A percentile compares a stretch with the other conserved stretches of the same genome.
Evolutionary conservation across 2,888 invertebrate genomes (phyloP).

Genomic region (Agrochola macilenta): DNA sequence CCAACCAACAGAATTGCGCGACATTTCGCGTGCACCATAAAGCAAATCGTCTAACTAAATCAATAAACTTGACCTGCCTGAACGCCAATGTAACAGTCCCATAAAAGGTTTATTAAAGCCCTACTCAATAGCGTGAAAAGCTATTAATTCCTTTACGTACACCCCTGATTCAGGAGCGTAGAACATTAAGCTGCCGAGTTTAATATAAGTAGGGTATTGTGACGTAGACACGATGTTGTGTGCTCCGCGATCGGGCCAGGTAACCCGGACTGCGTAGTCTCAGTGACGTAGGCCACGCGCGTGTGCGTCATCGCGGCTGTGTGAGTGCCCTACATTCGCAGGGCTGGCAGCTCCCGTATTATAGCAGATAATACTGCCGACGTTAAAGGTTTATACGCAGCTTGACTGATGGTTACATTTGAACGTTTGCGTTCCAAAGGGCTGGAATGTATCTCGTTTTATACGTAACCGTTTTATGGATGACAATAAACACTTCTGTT

Average conservation of each 20-base stretch:
- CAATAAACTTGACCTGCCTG: constrained; percentile 75
- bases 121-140: constrained; percentile 66
- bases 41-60: constrained; percentile 50
- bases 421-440: constrained; percentile 65
- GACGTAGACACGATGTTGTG: constrained; percentile 68
- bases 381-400: constrained; percentile 72
- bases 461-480: constrained; percentile 59
- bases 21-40: constrained; percentile 37
- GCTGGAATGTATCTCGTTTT: constrained; percentile 63
- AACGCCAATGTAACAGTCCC: constrained; percentile 66
- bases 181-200: constrained; percentile 74
- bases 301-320: constrained; percentile 71
- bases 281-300: constrained; percentile 62
- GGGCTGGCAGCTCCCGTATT: constrained; percentile 73
- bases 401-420: constrained; percentile 74
- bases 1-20: constrained; percentile 15
- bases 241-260: constrained; percentile 76
- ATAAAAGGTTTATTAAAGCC: constrained; percentile 68
- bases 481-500: constrained; percentile 59
- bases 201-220: constrained; percentile 73
- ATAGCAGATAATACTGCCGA: constrained; percentile 71
- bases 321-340: constrained; percentile 85
- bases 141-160: constrained; percentile 70
- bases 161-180: constrained; percentile 71
- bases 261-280: constrained; percentile 70